Evolutionary conservation across 2,888 invertebrate genomes (phyloP).

Genomic region (Coronaproctus castanopsis): DNA sequence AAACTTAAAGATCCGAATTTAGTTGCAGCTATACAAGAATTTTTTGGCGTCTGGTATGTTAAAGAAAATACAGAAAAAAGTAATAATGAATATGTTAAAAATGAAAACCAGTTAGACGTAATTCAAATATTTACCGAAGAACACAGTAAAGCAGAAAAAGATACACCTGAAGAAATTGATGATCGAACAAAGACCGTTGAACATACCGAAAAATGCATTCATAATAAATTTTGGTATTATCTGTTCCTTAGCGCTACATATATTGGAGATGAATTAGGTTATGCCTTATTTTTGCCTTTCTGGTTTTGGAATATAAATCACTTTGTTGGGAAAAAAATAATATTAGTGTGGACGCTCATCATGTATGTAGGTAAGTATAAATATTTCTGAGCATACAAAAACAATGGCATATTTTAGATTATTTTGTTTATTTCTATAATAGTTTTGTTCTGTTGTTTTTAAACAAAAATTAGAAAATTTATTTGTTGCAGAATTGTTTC

Average conservation of each 20-base stretch:
- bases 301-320: slow-evolving; percentile 90
- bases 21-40: slow-evolving; percentile 56
- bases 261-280: slow-evolving; percentile 77
- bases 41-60: slow-evolving; percentile 44
- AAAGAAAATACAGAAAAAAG: not conserved
- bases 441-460: too few species aligned
- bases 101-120: not conserved
- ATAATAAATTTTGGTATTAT: slow-evolving; percentile 63
- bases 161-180: slow-evolving; percentile 7
- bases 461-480: too few species aligned
- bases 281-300: slow-evolving; percentile 75
- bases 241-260: slow-evolving; percentile 66
- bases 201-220: slow-evolving; percentile 30
- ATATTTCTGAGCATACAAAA: too few species aligned
- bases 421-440: too few species aligned
- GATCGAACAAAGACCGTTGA: slow-evolving; percentile 13
- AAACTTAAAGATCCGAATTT: slow-evolving; percentile 52
- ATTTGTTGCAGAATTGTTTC: too few species aligned
- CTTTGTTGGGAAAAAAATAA: slow-evolving; percentile 59
- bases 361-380: slow-evolving; percentile 64
- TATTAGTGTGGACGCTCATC: slow-evolving; percentile 58
- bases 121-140: not conserved
- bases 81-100: not conserved
- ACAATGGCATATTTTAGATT: too few species aligned
- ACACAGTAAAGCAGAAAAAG: not conserved